Evolutionary conservation across 2,888 invertebrate genomes (phyloP).

Genomic region (Anarsia innoxiella): DNA sequence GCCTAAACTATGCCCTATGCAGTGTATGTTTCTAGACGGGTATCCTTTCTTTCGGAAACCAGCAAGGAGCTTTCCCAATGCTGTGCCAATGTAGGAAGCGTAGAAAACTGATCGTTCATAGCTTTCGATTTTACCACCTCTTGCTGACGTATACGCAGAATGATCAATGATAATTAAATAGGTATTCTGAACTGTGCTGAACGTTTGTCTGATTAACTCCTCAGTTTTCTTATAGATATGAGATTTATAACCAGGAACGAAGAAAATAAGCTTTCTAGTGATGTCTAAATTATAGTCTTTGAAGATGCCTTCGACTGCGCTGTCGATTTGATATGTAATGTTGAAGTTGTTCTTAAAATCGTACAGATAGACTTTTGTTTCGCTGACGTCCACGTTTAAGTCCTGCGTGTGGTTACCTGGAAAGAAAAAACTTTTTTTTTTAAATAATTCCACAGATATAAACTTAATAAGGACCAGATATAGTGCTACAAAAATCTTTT

Average conservation of each 20-base stretch:
- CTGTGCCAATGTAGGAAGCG: conserved; percentile 47
- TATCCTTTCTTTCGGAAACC: conserved; percentile 40
- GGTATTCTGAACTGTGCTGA: conserved; percentile 45
- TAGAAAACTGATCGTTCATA: conserved; percentile 57
- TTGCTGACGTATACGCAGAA: conserved; percentile 50
- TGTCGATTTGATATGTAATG: conserved; percentile 40
- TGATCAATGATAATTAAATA: conserved; percentile 62
- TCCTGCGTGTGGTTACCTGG: conserved; percentile 57
- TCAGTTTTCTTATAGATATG: conserved; percentile 52
- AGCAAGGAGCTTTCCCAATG: conserved; percentile 46
- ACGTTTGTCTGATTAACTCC: conserved; percentile 49
- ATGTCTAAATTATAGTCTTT: conserved; percentile 47
- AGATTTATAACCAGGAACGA: conserved; percentile 63
- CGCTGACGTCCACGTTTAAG: conserved; percentile 43
- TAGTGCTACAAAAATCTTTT: background rate
- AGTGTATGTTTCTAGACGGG: conserved; percentile 37
- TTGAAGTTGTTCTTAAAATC: conserved; percentile 61
- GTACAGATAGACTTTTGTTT: conserved; percentile 51
- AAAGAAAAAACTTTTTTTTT: conserved; percentile 17
- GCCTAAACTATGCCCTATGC: conserved; percentile 25
- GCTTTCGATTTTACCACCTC: conserved; percentile 46
- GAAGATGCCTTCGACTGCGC: conserved; percentile 42
- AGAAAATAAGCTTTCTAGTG: conserved; percentile 49
- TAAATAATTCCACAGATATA: too few species aligned
- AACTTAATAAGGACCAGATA: background rate